phyloP scores from a whole-genome alignment of 2,113 vertebrate species.

The Hemiscyllium ocellatum region DNA sequence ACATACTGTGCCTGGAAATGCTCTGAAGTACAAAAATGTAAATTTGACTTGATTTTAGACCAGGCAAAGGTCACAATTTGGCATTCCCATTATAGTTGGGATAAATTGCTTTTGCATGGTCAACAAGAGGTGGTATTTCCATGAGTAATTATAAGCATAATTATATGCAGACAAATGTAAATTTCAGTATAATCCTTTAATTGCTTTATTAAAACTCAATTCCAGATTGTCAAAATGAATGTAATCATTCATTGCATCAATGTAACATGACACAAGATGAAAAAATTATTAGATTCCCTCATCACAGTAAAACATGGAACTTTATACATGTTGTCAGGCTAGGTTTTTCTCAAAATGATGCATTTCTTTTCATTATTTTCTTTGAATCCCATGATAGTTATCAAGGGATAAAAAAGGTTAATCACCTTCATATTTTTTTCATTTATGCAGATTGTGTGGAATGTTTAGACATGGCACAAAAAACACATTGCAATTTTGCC shows the following conservation, averaged over 20 bases:
- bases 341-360: neutral
- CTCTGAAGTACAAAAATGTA: slow-evolving; percentile 16
- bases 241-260: slow-evolving; percentile 20
- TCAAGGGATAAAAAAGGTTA: neutral
- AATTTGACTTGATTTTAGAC: slow-evolving; percentile 20
- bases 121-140: slow-evolving; percentile 33
- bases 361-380: slow-evolving; percentile 27
- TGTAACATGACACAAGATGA: neutral
- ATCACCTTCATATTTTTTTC: slow-evolving; percentile 20
- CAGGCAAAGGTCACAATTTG: slow-evolving; percentile 30
- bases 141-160: slow-evolving; percentile 30
- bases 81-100: slow-evolving; percentile 15
- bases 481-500: neutral
- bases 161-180: slow-evolving; percentile 34
- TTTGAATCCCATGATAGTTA: neutral
- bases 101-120: slow-evolving; percentile 37
- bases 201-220: slow-evolving; percentile 30
- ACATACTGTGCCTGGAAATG: neutral
- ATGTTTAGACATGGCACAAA: neutral
- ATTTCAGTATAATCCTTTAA: slow-evolving; percentile 34
- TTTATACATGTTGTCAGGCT: neutral
- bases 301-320: neutral
- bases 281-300: neutral
- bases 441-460: neutral
- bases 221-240: slow-evolving; percentile 38